phyloP scores from a whole-genome alignment of 1,140 invertebrate genomes.

The Scylla paramamosain region DNA sequence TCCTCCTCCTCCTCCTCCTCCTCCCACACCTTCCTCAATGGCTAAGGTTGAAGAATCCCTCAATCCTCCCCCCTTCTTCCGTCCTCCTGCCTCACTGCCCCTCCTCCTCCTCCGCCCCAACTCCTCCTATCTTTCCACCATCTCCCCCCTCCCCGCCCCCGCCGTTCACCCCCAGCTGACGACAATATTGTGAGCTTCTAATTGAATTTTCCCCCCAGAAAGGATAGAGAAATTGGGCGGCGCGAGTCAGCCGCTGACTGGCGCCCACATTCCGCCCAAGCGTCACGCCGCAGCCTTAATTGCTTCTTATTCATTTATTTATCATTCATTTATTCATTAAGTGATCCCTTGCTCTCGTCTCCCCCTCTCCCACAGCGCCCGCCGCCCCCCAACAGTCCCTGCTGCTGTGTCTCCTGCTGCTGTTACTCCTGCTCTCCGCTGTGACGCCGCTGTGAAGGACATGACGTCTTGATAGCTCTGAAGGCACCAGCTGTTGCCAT shows the following conservation, averaged over 20 bases:
- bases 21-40: too few relatives aligned
- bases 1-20: neutral
- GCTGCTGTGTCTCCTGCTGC: neutral
- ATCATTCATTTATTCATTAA: neutral
- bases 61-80: too few relatives aligned
- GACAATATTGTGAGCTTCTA: slow-evolving; percentile 66
- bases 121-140: neutral
- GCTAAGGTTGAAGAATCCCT: too few relatives aligned
- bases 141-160: neutral
- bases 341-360: neutral
- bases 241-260: slow-evolving; percentile 7
- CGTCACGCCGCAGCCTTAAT: neutral
- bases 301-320: neutral
- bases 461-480: neutral
- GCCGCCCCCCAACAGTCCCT: neutral
- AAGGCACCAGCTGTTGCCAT: neutral
- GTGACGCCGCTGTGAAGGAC: neutral
- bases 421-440: neutral
- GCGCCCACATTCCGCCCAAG: neutral
- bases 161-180: slow-evolving; percentile 54
- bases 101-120: neutral
- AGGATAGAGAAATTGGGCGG: slow-evolving; percentile 51
- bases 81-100: neutral
- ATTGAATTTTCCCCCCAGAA: slow-evolving; percentile 58
- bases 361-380: neutral